Evolutionary conservation across 37 sponge, comb jelly and placozoan species (phyloP).

Genomic region (Ephydatia muelleri): DNA sequence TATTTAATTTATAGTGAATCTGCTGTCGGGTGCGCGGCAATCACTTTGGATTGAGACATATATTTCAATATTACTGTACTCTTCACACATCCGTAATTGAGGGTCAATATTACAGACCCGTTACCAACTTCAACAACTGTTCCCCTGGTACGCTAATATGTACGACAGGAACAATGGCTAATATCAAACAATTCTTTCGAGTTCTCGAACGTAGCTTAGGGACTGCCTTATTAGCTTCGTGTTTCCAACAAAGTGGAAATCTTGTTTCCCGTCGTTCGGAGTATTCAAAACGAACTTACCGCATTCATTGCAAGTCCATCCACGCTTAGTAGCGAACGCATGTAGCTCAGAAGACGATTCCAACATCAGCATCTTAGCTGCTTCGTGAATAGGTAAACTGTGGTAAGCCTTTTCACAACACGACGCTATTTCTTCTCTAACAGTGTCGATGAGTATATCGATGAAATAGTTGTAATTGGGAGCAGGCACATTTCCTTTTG

Average conservation of each 20-base stretch:
- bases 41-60: too few species aligned
- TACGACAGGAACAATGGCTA: too few species aligned
- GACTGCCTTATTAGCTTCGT: slow-evolving; percentile 56
- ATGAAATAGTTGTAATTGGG: slow-evolving; percentile 89
- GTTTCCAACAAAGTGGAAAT: slow-evolving; percentile 46
- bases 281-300: slow-evolving; percentile 47
- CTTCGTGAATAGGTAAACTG: slow-evolving; percentile 64
- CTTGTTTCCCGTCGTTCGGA: slow-evolving; percentile 53
- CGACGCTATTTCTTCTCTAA: slow-evolving; percentile 90
- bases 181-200: slow-evolving; percentile 95
- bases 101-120: too few species aligned
- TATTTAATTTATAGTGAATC: too few species aligned
- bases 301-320: slow-evolving; percentile 52
- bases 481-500: slow-evolving; percentile 89
- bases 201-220: slow-evolving; percentile 84
- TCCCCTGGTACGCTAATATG: too few species aligned
- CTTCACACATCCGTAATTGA: too few species aligned
- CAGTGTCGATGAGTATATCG: slow-evolving; percentile 83
- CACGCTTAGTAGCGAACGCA: slow-evolving; percentile 44
- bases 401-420: slow-evolving; percentile 82
- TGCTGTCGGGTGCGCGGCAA: too few species aligned
- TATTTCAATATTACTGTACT: too few species aligned
- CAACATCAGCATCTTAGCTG: slow-evolving; percentile 67
- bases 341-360: slow-evolving; percentile 34
- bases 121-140: too few species aligned